Percentiles rank a stretch among this genome's conserved stretches.
phyloP scores from a whole-genome alignment of 2,888 invertebrate genomes.

The Cryptocephalus moraei region DNA sequence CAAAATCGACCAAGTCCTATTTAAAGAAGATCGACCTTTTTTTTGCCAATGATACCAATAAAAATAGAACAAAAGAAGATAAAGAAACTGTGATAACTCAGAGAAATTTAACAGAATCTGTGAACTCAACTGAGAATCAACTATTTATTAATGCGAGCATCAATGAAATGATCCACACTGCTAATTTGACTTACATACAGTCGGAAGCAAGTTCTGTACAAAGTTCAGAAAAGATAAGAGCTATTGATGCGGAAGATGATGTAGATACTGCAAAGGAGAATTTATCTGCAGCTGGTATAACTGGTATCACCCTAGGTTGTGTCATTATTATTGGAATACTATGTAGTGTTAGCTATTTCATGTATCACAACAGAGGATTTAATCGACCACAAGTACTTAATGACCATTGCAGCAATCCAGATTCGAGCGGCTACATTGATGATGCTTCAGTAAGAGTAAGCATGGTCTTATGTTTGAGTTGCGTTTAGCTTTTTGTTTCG shows the following conservation, averaged over 20 bases:
- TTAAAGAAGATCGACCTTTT: slow-evolving; percentile 16
- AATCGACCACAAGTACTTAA: slow-evolving; percentile 77
- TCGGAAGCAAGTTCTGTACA: slow-evolving; percentile 23
- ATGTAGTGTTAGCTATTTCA: slow-evolving; percentile 55
- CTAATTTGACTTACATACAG: slow-evolving; percentile 24
- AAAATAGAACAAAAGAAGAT: slow-evolving; percentile 11
- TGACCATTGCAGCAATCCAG: slow-evolving; percentile 74
- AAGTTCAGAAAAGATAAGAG: slow-evolving; percentile 19
- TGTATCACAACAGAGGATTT: slow-evolving; percentile 61
- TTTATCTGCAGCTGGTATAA: slow-evolving; percentile 42
- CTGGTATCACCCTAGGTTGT: slow-evolving; percentile 59
- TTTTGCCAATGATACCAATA: slow-evolving; percentile 12
- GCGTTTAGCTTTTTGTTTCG: slow-evolving; percentile 16
- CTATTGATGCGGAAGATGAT: slow-evolving; percentile 14
- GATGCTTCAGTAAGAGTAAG: slow-evolving; percentile 77
- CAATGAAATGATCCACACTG: slow-evolving; percentile 23
- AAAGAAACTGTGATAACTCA: slow-evolving; percentile 35
- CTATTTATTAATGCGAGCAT: slow-evolving; percentile 19
- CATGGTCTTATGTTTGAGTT: slow-evolving; percentile 16
- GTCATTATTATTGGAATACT: slow-evolving; percentile 53
- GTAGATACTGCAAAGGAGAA: slow-evolving; percentile 18
- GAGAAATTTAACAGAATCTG: slow-evolving; percentile 19
- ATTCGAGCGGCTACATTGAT: slow-evolving; percentile 78
- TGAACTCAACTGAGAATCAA: slow-evolving; percentile 24
- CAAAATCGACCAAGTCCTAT: slow-evolving; percentile 14